A percentile compares a stretch with the other conserved stretches of the same genome.
These are phyloP conservation scores for Orcinus orca DNA, from an alignment of 2,113 vertebrate genomes.

Conservation along the genomic window DNA sequence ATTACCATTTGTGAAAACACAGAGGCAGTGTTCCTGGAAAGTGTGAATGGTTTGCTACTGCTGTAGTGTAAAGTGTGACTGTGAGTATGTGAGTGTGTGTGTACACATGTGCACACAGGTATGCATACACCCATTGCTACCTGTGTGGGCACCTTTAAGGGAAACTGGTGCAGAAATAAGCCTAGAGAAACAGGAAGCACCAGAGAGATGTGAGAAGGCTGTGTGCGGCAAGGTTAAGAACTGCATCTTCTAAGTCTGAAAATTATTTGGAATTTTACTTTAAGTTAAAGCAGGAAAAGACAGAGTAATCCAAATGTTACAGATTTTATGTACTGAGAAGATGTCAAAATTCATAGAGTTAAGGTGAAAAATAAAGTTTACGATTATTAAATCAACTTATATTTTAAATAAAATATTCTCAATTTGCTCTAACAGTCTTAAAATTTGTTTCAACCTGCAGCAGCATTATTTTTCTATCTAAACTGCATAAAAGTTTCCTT, in stretches of 20 bases:
- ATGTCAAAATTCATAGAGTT: background rate
- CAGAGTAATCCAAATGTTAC: background rate
- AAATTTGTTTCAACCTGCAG: background rate
- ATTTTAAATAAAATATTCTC: background rate
- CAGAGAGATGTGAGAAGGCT: background rate
- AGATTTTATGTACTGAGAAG: background rate
- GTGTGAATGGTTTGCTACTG: background rate
- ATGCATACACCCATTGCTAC: fast-evolving
- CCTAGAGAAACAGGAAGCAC: background rate
- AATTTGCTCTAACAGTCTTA: background rate
- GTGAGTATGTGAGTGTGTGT: too few relatives aligned
- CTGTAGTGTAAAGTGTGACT: background rate
- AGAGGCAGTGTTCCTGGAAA: background rate
- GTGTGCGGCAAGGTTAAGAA: background rate
- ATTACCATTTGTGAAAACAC: background rate
- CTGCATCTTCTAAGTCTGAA: background rate
- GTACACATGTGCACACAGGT: too few relatives aligned
- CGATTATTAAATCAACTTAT: background rate
- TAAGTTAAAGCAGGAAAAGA: background rate
- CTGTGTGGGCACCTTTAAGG: background rate
- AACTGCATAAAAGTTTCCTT: background rate
- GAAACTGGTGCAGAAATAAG: background rate
- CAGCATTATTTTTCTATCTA: background rate
- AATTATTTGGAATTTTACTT: background rate
- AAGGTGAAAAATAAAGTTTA: background rate